phyloP scores from a whole-genome alignment of 2,888 invertebrate genomes.

The Heliconius sara region DNA sequence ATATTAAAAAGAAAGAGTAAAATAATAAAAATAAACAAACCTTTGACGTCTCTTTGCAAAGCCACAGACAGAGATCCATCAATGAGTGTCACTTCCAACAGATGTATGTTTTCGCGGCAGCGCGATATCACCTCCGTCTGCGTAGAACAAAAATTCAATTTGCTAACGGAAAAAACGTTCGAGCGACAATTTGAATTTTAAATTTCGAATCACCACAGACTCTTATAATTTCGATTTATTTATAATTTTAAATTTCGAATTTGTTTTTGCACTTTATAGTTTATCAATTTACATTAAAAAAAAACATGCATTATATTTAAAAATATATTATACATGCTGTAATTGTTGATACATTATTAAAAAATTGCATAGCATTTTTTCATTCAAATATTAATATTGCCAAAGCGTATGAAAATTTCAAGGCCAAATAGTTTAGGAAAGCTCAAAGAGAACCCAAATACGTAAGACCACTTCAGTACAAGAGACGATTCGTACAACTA shows the following conservation, averaged over 20 bases:
- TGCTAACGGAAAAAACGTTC: conserved; percentile 49
- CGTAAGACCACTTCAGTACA: conserved; percentile 48
- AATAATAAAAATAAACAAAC: conserved; percentile 66
- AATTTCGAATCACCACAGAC: conserved; percentile 20
- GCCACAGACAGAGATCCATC: conserved; percentile 80
- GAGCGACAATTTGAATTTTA: conserved; percentile 37
- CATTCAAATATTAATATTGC: conserved; percentile 36
- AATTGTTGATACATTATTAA: conserved; percentile 10
- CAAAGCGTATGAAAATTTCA: conserved; percentile 47
- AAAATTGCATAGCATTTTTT: conserved; percentile 20
- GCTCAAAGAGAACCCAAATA: conserved; percentile 57
- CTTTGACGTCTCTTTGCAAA: conserved; percentile 85
- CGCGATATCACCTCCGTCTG: conserved; percentile 93
- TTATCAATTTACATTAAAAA: conserved; percentile 26
- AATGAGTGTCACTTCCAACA: conserved; percentile 88
- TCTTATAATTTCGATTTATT: conserved; percentile 20
- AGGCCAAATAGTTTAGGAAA: conserved; percentile 68
- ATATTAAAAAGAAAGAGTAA: neutral
- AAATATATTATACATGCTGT: conserved; percentile 34
- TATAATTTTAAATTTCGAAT: conserved; percentile 9
- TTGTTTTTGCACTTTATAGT: neutral
- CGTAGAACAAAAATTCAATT: conserved; percentile 65
- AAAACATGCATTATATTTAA: conserved; percentile 39
- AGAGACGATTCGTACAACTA: conserved; percentile 31
- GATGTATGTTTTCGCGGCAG: conserved; percentile 93